phyloP scores from a whole-genome alignment of 2,797 vertebrate species.

The Xenops minutus region DNA sequence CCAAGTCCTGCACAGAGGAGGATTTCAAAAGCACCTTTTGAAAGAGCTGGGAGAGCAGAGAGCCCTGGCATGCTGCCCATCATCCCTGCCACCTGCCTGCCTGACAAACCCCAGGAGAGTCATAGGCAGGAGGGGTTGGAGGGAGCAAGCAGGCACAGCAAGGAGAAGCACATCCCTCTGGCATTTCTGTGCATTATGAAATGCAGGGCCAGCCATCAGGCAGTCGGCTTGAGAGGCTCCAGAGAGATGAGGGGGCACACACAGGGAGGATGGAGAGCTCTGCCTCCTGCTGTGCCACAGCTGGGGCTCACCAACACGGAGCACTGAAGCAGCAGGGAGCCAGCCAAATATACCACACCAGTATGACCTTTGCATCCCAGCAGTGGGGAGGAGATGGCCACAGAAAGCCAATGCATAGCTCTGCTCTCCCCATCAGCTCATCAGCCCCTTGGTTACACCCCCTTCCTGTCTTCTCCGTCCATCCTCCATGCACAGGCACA shows the following conservation, averaged over 20 bases:
- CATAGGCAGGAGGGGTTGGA: neutral
- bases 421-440: neutral
- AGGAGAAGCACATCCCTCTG: neutral
- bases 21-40: neutral
- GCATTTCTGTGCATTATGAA: neutral
- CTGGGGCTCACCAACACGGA: neutral
- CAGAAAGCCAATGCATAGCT: neutral
- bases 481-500: neutral
- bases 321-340: neutral
- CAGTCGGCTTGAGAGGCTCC: neutral
- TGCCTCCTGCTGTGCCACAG: neutral
- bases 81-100: neutral
- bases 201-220: neutral
- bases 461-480: neutral
- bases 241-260: neutral
- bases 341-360: neutral
- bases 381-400: neutral
- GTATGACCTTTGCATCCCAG: rapidly evolving
- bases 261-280: neutral
- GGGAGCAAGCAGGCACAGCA: rapidly evolving
- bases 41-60: neutral
- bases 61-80: neutral
- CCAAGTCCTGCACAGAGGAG: neutral
- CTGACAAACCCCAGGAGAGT: neutral
- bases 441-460: rapidly evolving